Evolutionary conservation across 2,888 invertebrate species (phyloP).

Genomic region (Apamea crenata): DNA sequence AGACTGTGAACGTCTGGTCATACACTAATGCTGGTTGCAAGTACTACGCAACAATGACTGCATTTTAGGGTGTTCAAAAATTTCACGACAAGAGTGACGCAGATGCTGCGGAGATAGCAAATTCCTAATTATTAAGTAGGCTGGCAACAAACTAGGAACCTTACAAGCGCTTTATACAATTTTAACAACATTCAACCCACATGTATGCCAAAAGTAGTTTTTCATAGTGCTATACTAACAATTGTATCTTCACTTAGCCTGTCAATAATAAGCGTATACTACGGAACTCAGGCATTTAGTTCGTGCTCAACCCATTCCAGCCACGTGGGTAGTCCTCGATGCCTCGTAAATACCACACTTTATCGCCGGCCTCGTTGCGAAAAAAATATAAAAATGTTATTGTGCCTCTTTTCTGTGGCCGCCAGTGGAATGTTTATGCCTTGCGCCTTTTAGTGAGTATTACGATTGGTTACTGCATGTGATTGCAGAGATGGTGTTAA

Average conservation of each 20-base stretch:
- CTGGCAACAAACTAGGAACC: neutral
- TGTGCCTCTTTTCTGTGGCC: slow-evolving; percentile 68
- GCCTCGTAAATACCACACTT: slow-evolving; percentile 76
- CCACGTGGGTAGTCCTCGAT: slow-evolving; percentile 74
- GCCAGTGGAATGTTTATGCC: slow-evolving; percentile 66
- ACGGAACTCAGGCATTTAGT: slow-evolving; percentile 37
- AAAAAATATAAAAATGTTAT: slow-evolving; percentile 73
- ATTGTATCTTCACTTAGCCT: slow-evolving; percentile 2
- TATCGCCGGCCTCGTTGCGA: slow-evolving; percentile 70
- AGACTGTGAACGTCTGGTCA: too few relatives aligned
- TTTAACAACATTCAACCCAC: neutral
- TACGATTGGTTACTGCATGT: slow-evolving; percentile 31
- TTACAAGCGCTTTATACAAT: neutral
- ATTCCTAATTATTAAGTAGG: neutral
- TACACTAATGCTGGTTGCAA: too few relatives aligned
- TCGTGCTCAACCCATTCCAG: slow-evolving; percentile 45
- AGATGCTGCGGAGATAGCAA: neutral
- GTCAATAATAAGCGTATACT: slow-evolving; percentile 14
- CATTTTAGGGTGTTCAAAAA: neutral
- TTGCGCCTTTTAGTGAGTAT: slow-evolving; percentile 36
- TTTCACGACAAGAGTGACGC: neutral
- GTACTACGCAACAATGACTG: too few relatives aligned
- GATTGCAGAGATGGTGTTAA: slow-evolving; percentile 20
- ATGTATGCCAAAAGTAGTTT: neutral
- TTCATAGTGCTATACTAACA: neutral